Base-by-base conservation (phyloP, 2,113 vertebrate genomes). In the Urocolius indicus region DNA sequence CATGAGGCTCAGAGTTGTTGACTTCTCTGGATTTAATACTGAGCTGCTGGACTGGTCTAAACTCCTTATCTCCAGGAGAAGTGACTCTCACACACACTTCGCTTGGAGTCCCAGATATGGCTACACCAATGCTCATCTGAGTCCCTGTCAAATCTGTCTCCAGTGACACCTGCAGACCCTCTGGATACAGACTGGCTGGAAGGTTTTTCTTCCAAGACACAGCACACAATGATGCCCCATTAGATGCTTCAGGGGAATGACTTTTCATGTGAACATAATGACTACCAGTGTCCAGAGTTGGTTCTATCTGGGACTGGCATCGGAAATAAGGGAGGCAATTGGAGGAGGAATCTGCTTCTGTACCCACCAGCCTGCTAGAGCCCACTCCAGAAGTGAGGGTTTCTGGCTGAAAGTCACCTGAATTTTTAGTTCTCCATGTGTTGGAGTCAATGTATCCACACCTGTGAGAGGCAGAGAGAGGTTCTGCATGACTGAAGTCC, bases 111-210 rank as follows among this genome's bases (percentile, higher is more conserved):
- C 84, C 57, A 54, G 36, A 57, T 84, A 87, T 36, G 29, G 90
- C 66, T 45, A 95, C 36, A n/a, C 69, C 76, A 74, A 89, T 13
- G 0, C 71, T 95, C 69, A 89, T 27, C 55, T 78, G 87, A 80
- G 73, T 9, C 1, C 32, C 17, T 3, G 14, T 22, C 10, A 43
- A 14, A 72, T 66, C 81, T 10, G 72, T 88, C 80, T 95, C 85
- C 61, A 96, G n/a, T 26, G 94, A 93, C 38, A 94, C 51, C 34
- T 90, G 90, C 63, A 96, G 38, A 59, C 63, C 61, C 43, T 66
- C 65, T 58, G 87, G 32, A 55, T 54, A 75, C 29, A 75, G 59
- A 19, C 71, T 81, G 34, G 34, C 34, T 75, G 76, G 55, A 91
- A 87, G 51, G 30, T 57, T 30, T 74, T 74, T 66, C n/a, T 57